Evolutionary conservation across 2,113 vertebrate genomes (phyloP), one percentile per base, ranked within the genome.

Genomic region (Gadus macrocephalus): DNA sequence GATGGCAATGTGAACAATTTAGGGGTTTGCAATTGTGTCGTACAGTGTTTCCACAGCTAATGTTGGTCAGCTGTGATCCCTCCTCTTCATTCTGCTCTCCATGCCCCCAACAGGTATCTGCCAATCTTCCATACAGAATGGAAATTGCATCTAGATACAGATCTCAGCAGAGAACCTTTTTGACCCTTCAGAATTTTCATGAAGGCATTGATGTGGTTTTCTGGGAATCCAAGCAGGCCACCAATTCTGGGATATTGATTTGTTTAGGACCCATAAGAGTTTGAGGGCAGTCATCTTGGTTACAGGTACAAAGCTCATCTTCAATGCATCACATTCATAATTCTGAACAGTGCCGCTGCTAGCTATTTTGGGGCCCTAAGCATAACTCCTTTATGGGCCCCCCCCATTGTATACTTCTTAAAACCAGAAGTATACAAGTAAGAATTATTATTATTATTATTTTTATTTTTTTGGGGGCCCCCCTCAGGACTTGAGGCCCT

Each of bases 241-340:
- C 59, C 31, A 38, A 49, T 63, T 11, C 15, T 55, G 60, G 16
- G 60, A 19, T 70, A 70, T 53, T 62, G 42, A 70, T 70, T 63
- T 53, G 60, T 53, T 49, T 53, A 15, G 11, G 69, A 20, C 53
- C 60, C 14, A 8, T 14, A 2, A 11, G 15, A 53, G 35, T 27
- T 7, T 7, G 49, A 70, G 16, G n/a, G 35, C 16, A 22, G 15
- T 15, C 35, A 42, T 17, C 60, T 49, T 14, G 15, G 49, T 53
- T 17, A 8, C 20, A 25, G 25, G 53, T n/a, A 15, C 7, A 2
- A 53, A 53, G 14, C 19, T 4, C 25, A n/a, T 7, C 22, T 35
- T 31, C 68, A 62, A n/a, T 42, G n/a, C 55, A 60, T 68, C 15
- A 56, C 4, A 35, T 53, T 15, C 42, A 14, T 2, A 25, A 25